Base-by-base conservation (phyloP, 2,797 vertebrate species). In the Melanotaenia nigrans region DNA sequence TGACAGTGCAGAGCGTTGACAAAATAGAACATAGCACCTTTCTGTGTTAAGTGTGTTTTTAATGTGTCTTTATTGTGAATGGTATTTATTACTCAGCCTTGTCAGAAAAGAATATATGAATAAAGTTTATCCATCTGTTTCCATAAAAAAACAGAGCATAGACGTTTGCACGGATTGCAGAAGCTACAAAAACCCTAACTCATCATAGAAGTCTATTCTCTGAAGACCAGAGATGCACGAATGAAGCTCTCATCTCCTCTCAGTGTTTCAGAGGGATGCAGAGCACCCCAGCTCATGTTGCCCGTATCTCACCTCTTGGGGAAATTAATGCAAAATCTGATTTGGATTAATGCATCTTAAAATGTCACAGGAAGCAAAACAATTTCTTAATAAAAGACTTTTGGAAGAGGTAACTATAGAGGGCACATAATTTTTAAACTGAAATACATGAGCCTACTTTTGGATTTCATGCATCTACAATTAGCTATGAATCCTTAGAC, bases 261-360 rank as follows among this genome's bases (percentile, higher is more conserved):
- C 33, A 11, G 18, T 59, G n/a, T 45, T 67, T 73, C 36, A 30
- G 25, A 69, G 72, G 33, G 58, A 32, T 35, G 58, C 61, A 32
- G 35, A 61, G 33, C 45, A 54, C 65, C 62, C 59, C 18, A 2
- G 62, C 75, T 79, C 22, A 58, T 51, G 49, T 42, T 60, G 54
- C 61, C 28, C 71, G 38, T 33, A 35, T 77, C 77, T 75, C 60
- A 58, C 73, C 83, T 82, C 73, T 84, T 74, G 60, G 75, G 71
- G 66, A 86, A 90, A 88, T 88, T 7, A 78, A 74, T 77, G 71
- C 45, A 77, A 71, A 86, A 82, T 85, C 69, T 65, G 70, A 89
- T 90, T 87, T 85, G 75, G 66, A 87, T 89, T 77, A 86, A 83
- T 85, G 66, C 47, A 60, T 71, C 25, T 63, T 74, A 82, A 87